Evolutionary conservation across 2,797 vertebrate genomes (phyloP).

Genomic region (Sylvilagus floridanus): DNA sequence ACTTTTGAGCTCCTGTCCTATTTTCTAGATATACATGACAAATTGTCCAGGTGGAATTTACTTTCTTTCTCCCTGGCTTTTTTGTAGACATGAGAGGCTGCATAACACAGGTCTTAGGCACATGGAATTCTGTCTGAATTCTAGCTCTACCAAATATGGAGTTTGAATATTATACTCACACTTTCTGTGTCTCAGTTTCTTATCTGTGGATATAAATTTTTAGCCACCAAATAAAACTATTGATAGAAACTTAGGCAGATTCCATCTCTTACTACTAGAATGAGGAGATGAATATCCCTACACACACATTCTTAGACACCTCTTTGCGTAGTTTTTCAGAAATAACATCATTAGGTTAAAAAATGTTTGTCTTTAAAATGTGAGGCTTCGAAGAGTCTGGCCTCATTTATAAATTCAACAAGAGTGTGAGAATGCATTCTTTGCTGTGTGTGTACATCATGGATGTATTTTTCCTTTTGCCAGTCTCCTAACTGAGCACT

Average conservation of each 20-base stretch:
- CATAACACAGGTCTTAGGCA: neutral
- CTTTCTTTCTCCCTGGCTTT: neutral
- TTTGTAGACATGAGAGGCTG: neutral
- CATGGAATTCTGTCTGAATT: neutral
- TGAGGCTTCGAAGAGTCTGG: neutral
- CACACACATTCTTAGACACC: neutral
- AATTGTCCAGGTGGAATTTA: neutral
- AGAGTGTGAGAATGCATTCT: neutral
- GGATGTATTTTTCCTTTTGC: neutral
- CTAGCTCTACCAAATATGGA: neutral
- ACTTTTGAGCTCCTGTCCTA: no score
- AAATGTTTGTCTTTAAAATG: neutral
- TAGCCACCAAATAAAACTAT: neutral
- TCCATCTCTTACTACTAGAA: neutral
- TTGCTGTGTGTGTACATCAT: neutral
- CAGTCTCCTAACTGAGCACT: neutral
- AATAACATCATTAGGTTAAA: neutral
- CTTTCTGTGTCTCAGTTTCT: neutral
- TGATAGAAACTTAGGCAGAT: neutral
- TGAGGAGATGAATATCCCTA: no score
- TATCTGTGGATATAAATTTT: neutral
- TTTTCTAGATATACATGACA: neutral
- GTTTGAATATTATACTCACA: neutral
- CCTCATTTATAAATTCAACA: neutral
- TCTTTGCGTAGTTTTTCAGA: neutral